These are phyloP conservation scores for Mormyrops boulengeri DNA, from an alignment of 2,797 vertebrate species.

Conservation along the genomic window DNA sequence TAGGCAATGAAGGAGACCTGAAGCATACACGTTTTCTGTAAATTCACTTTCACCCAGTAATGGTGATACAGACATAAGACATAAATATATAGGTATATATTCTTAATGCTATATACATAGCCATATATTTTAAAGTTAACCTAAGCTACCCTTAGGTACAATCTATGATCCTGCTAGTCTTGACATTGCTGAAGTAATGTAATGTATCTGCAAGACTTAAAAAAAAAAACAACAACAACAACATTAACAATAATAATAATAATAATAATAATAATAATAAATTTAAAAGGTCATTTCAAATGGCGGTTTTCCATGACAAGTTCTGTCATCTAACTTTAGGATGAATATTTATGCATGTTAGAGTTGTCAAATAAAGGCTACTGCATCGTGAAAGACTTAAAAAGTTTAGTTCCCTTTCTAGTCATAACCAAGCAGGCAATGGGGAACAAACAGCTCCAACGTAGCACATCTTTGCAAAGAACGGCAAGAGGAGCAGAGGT, in stretches of 20 bases:
- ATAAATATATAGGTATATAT: constrained; percentile 5
- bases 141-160: neutral
- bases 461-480: neutral
- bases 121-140: neutral
- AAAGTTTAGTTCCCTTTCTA: neutral
- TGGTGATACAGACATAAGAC: neutral
- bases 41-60: neutral
- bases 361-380: constrained; percentile 6
- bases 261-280: neutral
- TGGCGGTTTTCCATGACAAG: neutral
- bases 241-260: neutral
- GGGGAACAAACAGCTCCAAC: neutral
- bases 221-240: neutral
- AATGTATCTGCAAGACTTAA: neutral
- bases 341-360: constrained; percentile 1
- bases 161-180: neutral
- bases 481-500: neutral
- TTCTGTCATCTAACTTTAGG: neutral
- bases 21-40: neutral
- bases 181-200: neutral
- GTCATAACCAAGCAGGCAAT: neutral
- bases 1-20: neutral
- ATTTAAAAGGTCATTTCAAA: constrained; percentile 3
- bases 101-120: constrained; percentile 11
- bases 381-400: neutral